Base-by-base conservation (phyloP, 2,113 vertebrate genomes). In the Seriola rivoliana region DNA sequence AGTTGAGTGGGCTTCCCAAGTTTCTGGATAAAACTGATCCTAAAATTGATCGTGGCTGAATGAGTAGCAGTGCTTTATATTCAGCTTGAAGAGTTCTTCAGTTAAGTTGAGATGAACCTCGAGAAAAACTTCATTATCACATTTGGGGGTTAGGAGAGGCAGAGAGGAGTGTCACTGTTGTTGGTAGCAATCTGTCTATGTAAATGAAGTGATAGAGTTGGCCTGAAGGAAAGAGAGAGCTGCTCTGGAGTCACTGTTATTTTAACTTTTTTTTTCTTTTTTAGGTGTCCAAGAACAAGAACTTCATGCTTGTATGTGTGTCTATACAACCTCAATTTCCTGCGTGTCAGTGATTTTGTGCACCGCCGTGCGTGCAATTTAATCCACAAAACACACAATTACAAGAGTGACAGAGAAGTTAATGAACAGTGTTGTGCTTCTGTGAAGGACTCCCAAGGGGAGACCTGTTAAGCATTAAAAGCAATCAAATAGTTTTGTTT, bases 361-460 rank as follows among this genome's bases (percentile, higher is more conserved):
- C 66, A 75, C 77, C 21, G 7, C 52, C 2, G 17, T 74, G 72
- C 71, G 52, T 36, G 32, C 81, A 82, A 48, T 80, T 84, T 71
- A 82, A 86, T 81, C 46, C 63, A 65, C 57, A 84, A 77, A 79
- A 64, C 48, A 71, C 88, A 80, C 67, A 82, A 81, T 86, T 73
- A 84, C 19, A 58, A 46, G 58, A 87, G 62, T 69, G 81, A 83
- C 68, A 71, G 74, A 77, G 64, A 78, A 79, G 64, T 57, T 89
- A 82, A 91, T 76, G 78, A 88, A 64, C 40, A 71, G 55, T 62
- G 63, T 64, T 88, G 63, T 82, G 77, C 64, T 82, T 52, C 71
- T 60, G 42, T 65, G 71, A 85, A 84, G 78, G 65, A 77, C 81
- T 77, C 80, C 63, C 86, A 84, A 83, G 71, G 68, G 80, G 82